Base-by-base conservation (phyloP, 2,888 invertebrate genomes). In the Erynnis tages region DNA sequence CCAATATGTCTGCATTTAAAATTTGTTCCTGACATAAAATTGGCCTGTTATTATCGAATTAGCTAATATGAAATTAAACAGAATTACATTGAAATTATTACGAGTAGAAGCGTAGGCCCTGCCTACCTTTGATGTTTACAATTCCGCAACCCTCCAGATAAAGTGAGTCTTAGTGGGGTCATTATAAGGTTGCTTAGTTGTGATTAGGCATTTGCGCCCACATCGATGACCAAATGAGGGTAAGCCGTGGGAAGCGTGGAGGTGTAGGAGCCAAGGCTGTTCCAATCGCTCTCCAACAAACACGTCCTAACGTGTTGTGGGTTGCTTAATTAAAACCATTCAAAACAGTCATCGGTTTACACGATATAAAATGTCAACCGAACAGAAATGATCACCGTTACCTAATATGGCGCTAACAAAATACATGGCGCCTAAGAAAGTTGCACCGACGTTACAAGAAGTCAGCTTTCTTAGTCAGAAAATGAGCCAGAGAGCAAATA, bases 171-270 rank as follows among this genome's bases (percentile, higher is more conserved):
- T 80, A 79, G 73, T 70, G 58, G 67, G 79, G 76, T 79, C 79
- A 78, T 82, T 82, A 84, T 86, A 84, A 86, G 79, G 82, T 79
- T 84, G 82, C 71, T 86, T 79, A 81, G 83, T 71, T 67, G 71
- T 65, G 80, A 83, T 87, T 84, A 86, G 86, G 72, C 66, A 69
- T 70, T 71, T 56, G 75, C 80, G 79, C 88, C 88, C 78, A 89
- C 88, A 71, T 69, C 61, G 73, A 75, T 86, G 87, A 80, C 88
- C 89, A 88, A 88, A 88, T 86, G 86, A 82, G 87, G 87, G 88
- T 88, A 82, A 44, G 77, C 59, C 82, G 88, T 89, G 87, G 88
- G 89, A 65, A 76, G 88, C 74, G 71, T 76, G 88, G 86, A 87
- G 88, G 88, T 83, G 88, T 81, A 72, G 77, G 70, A 82, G 77